Evolutionary conservation across 2,113 vertebrate species (phyloP), one percentile per base, ranked within the genome.

Genomic region (Chaenogobius annularis): DNA sequence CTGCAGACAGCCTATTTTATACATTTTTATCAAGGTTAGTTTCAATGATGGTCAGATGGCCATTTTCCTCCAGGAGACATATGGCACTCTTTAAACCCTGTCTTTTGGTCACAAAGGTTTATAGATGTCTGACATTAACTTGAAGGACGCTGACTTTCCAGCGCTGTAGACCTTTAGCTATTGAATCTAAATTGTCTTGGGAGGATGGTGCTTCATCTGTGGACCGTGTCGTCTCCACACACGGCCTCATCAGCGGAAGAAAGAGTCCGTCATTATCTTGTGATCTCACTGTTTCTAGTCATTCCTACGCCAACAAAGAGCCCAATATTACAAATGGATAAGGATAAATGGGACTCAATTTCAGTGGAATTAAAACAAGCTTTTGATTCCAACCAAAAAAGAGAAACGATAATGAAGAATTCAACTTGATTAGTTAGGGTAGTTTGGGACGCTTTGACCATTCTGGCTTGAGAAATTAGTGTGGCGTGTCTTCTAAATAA

Each of bases 191-290:
- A 89, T 90, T 86, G 81, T 75, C 85, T 66, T 70, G 69, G 68
- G 84, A 85, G 73, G 83, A 81, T 23, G 52, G 65, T 87, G 93
- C 91, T 95, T 91, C 92, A 93, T 94, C 78, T 64, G 20, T 59
- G 52, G 68, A 90, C 89, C 88, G 90, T 87, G 88, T 83, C 92
- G 89, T 90, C 87, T 86, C 77, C 75, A 84, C 83, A 89, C 83
- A 90, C 88, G 89, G 89, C 90, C 92, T 93, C 80, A 90, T 83
- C 67, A 85, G 70, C 82, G 74, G 87, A 89, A 87, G 71, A 88
- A 91, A 89, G 77, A 72, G 76, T 35, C 70, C 71, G 81, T 83
- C 71, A 73, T 81, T 91, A 92, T 91, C 88, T 84, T 85, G 1
- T 78, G 69, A 90, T 92, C 89, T 89, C 72, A 72, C 79, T 63